Percentiles rank a stretch among this genome's conserved stretches.
These are phyloP conservation scores for Acanthoscelides obtectus DNA, from an alignment of 2,888 invertebrate genomes.

Conservation along the genomic window DNA sequence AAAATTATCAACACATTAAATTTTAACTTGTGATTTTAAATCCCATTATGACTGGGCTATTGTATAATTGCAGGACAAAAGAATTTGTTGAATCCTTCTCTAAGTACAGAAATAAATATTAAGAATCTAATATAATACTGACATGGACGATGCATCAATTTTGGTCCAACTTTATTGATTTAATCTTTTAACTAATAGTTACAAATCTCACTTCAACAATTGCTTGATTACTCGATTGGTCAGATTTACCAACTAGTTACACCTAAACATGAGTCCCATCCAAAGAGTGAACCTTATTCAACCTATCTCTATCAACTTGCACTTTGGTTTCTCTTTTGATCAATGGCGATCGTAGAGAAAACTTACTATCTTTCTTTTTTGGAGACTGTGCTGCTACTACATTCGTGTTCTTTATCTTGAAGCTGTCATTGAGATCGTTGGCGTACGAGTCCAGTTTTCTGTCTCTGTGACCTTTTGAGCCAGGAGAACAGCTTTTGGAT, in stretches of 20 bases:
- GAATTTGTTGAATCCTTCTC: too few species aligned
- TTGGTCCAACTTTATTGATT: neutral
- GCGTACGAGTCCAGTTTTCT: slow-evolving; percentile 20
- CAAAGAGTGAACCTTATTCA: slow-evolving; percentile 32
- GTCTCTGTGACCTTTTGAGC: slow-evolving; percentile 30
- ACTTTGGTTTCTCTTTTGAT: slow-evolving; percentile 39
- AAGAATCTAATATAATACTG: neutral
- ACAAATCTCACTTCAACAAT: too few species aligned
- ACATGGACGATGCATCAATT: neutral
- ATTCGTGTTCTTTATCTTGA: slow-evolving; percentile 25
- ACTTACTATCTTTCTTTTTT: slow-evolving; percentile 42
- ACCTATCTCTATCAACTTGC: slow-evolving; percentile 32
- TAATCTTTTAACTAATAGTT: too few species aligned
- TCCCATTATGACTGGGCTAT: too few species aligned
- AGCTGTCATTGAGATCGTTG: slow-evolving; percentile 24
- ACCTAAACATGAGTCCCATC: slow-evolving; percentile 37
- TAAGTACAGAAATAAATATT: neutral
- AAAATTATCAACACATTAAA: too few species aligned
- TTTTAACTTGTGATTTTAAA: too few species aligned
- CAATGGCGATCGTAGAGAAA: slow-evolving; percentile 40
- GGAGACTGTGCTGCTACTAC: slow-evolving; percentile 40
- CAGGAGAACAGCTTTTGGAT: slow-evolving; percentile 29
- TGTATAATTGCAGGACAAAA: too few species aligned
- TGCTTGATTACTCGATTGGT: neutral
- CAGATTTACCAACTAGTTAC: neutral